Conservation (phyloP, 2,113 vertebrate species). For the Bungarus multicinctus region DNA sequence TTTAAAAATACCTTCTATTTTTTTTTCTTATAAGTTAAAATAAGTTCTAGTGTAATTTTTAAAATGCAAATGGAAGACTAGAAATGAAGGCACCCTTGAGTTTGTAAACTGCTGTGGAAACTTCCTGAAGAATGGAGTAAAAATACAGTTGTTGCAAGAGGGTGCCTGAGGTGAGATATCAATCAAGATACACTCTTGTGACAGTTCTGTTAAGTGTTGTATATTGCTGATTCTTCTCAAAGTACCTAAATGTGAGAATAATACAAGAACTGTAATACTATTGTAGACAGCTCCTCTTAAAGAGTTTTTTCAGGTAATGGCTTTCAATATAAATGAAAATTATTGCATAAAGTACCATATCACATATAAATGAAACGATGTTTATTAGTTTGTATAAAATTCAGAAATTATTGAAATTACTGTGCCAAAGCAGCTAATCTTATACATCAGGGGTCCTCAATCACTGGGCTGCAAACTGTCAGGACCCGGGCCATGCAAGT, state of each 20-base stretch:
- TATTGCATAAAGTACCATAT: slow-evolving; percentile 24
- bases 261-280: neutral
- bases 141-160: neutral
- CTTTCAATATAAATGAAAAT: neutral
- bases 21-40: neutral
- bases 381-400: slow-evolving; percentile 55
- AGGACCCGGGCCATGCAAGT: neutral
- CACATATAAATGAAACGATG: slow-evolving; percentile 47
- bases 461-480: neutral
- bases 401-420: slow-evolving; percentile 48
- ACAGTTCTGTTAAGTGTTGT: neutral
- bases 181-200: neutral
- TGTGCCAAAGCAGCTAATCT: slow-evolving; percentile 50
- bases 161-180: neutral
- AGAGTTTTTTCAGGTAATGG: neutral
- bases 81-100: neutral
- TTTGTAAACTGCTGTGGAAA: neutral
- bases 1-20: neutral
- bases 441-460: slow-evolving; percentile 6
- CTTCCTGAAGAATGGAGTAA: neutral
- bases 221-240: neutral
- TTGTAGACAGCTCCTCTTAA: neutral
- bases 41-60: neutral
- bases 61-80: neutral
- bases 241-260: neutral